A percentile compares a stretch with the other conserved stretches of the same genome.
phyloP scores from a whole-genome alignment of 2,113 vertebrate genomes.

The Maccullochella peelii region DNA sequence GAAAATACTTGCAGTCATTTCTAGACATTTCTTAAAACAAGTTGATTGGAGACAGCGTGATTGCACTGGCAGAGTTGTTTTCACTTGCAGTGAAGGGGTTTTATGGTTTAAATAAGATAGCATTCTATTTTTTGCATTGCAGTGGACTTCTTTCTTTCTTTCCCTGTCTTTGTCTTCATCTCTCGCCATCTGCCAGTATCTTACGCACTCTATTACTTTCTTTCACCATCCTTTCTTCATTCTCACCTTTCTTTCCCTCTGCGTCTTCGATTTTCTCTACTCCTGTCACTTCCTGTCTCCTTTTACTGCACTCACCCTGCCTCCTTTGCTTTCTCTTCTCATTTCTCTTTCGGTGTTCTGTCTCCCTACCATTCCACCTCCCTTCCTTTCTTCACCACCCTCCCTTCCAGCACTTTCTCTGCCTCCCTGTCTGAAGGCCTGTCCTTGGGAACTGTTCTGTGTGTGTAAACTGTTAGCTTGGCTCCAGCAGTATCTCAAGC shows the following conservation, averaged over 20 bases:
- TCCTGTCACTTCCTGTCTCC: constrained; percentile 33
- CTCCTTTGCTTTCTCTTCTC: constrained; percentile 5
- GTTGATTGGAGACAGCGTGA: background rate
- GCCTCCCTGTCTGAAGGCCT: constrained; percentile 37
- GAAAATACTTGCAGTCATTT: background rate
- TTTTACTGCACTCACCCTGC: background rate
- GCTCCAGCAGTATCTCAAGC: constrained; percentile 58
- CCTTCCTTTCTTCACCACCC: constrained; percentile 45
- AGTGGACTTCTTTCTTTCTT: background rate
- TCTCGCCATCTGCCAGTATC: background rate
- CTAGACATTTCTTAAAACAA: background rate
- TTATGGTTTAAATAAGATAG: background rate
- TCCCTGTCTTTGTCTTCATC: background rate
- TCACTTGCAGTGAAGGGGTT: background rate
- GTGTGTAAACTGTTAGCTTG: constrained; percentile 59
- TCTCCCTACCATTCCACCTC: constrained; percentile 41
- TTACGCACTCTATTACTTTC: background rate
- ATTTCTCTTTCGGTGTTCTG: background rate
- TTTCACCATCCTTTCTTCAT: background rate
- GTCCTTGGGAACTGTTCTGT: constrained; percentile 67
- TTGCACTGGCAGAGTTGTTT: background rate
- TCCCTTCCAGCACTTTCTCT: constrained; percentile 27
- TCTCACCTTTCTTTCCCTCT: background rate
- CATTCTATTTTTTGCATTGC: background rate
- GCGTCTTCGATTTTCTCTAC: background rate